Conservation (phyloP, 2,888 invertebrate genomes). For the Gari tellinella region DNA sequence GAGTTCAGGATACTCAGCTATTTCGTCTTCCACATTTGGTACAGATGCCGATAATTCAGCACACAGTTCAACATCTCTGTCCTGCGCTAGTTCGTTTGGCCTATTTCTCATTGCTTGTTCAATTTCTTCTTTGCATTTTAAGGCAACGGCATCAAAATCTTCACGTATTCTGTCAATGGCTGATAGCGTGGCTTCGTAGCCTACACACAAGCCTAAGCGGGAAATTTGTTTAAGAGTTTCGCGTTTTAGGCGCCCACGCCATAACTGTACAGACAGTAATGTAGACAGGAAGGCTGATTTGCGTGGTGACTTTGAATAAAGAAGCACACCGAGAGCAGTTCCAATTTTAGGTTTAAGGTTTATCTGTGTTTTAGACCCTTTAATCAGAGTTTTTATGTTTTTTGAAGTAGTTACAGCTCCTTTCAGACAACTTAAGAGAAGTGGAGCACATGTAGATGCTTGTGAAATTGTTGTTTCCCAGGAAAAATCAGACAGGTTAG, state of each 20-base stretch:
- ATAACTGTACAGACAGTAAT: constrained; percentile 45
- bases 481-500: constrained; percentile 21
- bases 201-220: constrained; percentile 25
- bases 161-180: constrained; percentile 32
- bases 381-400: constrained; percentile 17
- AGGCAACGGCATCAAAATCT: constrained; percentile 16
- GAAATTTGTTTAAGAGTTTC: constrained; percentile 40
- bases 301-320: constrained; percentile 27
- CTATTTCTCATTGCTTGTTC: not conserved
- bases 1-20: constrained; percentile 1
- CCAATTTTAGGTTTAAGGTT: constrained; percentile 38
- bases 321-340: constrained; percentile 14
- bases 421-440: constrained; percentile 18
- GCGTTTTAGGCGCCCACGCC: constrained; percentile 37
- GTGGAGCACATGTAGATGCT: constrained; percentile 10
- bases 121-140: constrained; percentile 7
- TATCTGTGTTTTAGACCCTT: not conserved
- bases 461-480: constrained; percentile 27
- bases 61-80: constrained; percentile 5
- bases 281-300: constrained; percentile 31
- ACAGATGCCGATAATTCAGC: constrained; percentile 1
- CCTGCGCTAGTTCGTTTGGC: not conserved
- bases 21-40: constrained; percentile 15
- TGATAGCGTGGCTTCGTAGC: constrained; percentile 26
- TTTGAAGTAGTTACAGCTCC: constrained; percentile 18